Conservation (phyloP, 2,113 vertebrate species). For the Zosterops hypoxanthus region DNA sequence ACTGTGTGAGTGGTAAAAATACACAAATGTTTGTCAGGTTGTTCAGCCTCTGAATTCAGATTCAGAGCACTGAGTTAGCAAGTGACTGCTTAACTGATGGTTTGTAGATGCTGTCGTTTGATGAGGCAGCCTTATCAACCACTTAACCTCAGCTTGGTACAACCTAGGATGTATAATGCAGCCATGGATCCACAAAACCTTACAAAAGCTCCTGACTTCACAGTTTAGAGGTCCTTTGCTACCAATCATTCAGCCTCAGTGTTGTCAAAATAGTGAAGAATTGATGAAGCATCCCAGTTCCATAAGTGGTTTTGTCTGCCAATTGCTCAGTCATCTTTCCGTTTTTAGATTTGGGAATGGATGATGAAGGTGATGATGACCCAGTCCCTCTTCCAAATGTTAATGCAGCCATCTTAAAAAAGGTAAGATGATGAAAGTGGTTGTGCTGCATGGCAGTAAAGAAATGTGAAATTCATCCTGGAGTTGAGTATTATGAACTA, state of each 20-base stretch:
- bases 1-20: neutral
- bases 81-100: neutral
- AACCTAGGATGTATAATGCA: neutral
- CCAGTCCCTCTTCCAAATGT: constrained; percentile 98
- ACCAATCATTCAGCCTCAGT: neutral
- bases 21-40: neutral
- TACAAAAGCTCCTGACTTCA: neutral
- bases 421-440: constrained; percentile 76
- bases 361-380: constrained; percentile 98
- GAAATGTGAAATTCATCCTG: neutral
- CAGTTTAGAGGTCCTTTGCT: neutral
- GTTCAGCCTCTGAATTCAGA: neutral
- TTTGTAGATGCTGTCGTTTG: neutral
- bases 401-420: constrained; percentile 97
- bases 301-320: neutral
- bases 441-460: neutral
- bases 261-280: neutral
- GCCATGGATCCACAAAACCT: neutral
- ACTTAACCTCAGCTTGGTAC: neutral
- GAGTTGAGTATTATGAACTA: neutral
- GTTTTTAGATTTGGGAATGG: constrained; percentile 95
- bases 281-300: neutral
- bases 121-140: neutral
- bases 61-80: neutral
- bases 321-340: neutral